Conservation (phyloP, 2,888 invertebrate genomes). For the Leucophenga maculata region DNA sequence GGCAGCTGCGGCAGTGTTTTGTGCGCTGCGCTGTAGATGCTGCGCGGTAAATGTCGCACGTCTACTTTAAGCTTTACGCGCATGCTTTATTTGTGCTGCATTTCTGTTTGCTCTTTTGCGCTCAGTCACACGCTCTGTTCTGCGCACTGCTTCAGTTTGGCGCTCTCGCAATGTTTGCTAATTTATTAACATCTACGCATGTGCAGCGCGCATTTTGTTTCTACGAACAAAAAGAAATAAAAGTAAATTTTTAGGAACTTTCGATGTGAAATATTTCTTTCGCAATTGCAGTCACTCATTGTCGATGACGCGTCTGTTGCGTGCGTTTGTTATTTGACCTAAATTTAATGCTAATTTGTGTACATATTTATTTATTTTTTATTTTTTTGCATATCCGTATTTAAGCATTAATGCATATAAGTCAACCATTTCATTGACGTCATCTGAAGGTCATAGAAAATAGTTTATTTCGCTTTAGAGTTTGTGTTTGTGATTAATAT, state of each 20-base stretch:
- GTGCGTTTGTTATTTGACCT: conserved; percentile 1
- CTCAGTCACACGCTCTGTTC: neutral
- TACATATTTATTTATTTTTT: too few relatives aligned
- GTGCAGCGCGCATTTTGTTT: neutral
- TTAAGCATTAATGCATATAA: neutral
- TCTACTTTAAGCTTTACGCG: conserved; percentile 49
- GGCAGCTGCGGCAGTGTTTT: conserved; percentile 14
- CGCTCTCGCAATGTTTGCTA: conserved; percentile 58
- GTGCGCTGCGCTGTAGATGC: neutral
- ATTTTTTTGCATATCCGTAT: conserved; percentile 9
- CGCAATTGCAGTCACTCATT: neutral
- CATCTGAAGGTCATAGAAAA: too few relatives aligned
- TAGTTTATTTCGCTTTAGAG: too few relatives aligned
- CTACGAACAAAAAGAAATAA: neutral
- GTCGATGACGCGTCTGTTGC: neutral
- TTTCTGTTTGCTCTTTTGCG: neutral
- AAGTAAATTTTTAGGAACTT: conserved; percentile 1
- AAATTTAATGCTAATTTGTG: neutral
- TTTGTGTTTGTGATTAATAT: too few relatives aligned
- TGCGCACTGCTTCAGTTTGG: conserved; percentile 2
- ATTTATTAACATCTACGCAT: conserved; percentile 50
- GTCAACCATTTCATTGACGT: too few relatives aligned
- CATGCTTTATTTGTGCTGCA: neutral
- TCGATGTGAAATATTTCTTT: conserved; percentile 3
- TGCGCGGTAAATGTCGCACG: conserved; percentile 3